Evolutionary conservation across 2,888 invertebrate species (phyloP), one percentile per base, ranked within the genome.

Genomic region (Galeopsomyia nigrocyanea): DNA sequence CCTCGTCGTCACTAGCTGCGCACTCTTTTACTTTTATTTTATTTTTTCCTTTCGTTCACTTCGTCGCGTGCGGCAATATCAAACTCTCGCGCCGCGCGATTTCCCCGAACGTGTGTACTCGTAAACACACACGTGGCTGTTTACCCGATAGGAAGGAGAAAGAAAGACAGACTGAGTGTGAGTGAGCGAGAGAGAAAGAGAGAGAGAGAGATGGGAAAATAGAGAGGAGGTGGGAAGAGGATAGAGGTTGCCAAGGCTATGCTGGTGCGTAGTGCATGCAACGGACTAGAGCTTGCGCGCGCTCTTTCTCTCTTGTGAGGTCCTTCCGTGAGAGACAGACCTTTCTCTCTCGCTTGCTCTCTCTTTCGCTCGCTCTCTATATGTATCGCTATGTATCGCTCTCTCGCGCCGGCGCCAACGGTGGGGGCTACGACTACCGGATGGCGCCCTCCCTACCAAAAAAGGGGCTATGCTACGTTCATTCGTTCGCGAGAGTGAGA

Each of bases 301-400:
- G 49, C 80, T 78, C 80, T 77, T 81, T 80, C 81, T 63, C 31
- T 80, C 82, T 76, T 76, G 78, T 78, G 78, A 79, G 78, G 77
- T 77, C 69, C 79, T 78, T 77, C 68, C 78, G 79, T 79, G 79
- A 81, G 81, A 80, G 79, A 76, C 79, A 80, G 80, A 76, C 79
- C 77, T 76, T 78, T 77, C 80, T 80, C 77, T 80, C 68, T 63
- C 61, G 69, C 69, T 58, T 16, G 61, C 71, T 56, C 67, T 50
- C 49, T 65, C 63, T 26, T 56, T 58, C 64, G 39, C 71, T 76
- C 62, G 14, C 62, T 26, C 21, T 21, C 17, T 14, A 53, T 47
- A 50, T 75, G 72, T 75, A 75, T 75, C 76, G 78, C 74, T 70
- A 69, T 75, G 72, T 75, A 75, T 75, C 75, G 75, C 69, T 17